phyloP scores from a whole-genome alignment of 2,113 vertebrate species.

The Phycodurus eques region DNA sequence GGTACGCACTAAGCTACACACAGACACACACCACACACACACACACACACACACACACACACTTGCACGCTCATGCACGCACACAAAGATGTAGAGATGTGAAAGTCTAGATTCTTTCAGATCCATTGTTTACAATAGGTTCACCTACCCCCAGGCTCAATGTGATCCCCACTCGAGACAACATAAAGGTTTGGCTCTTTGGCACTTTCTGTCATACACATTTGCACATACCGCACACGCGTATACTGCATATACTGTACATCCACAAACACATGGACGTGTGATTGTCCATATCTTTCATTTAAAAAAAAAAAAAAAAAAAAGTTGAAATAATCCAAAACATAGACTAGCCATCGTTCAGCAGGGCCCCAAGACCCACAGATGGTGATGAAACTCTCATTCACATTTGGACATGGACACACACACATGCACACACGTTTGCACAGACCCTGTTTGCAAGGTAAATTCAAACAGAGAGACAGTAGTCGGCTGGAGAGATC shows the following conservation, averaged over 20 bases:
- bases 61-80: not conserved
- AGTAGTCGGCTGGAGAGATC: constrained; percentile 33
- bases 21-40: constrained; percentile 1
- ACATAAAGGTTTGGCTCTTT: constrained; percentile 22
- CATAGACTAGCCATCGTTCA: not conserved
- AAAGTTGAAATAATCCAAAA: not conserved
- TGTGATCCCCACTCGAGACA: constrained; percentile 71
- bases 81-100: constrained; percentile 49
- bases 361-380: not conserved
- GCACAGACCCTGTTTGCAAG: constrained; percentile 27
- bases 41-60: constrained; percentile 21
- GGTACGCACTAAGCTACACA: constrained; percentile 1
- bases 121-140: constrained; percentile 74
- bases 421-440: constrained; percentile 1
- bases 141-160: constrained; percentile 75
- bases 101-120: constrained; percentile 66
- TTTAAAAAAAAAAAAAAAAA: not conserved
- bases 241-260: not conserved
- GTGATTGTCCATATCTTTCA: not conserved
- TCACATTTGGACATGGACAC: not conserved
- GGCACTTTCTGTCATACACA: constrained; percentile 9
- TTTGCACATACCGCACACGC: not conserved
- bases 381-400: not conserved
- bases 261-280: constrained; percentile 5
- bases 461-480: constrained; percentile 55